A percentile compares a stretch with the other conserved stretches of the same genome.
phyloP scores from a whole-genome alignment of 1,140 invertebrate species.

The Drosophila kikkawai region DNA sequence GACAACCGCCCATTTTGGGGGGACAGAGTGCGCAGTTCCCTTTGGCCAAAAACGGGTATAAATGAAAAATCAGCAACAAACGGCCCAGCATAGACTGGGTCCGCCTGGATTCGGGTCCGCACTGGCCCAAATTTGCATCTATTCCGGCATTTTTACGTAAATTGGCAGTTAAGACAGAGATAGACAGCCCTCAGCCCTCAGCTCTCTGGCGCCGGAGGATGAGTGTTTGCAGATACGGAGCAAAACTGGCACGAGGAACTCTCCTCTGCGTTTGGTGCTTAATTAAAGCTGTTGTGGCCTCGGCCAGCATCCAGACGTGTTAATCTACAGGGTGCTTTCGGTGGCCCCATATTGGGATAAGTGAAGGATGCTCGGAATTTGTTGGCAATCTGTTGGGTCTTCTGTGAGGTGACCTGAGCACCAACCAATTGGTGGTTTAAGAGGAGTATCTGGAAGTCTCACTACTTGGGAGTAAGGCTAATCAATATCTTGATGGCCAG shows the following conservation, averaged over 20 bases:
- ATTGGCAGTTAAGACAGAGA: slow-evolving; percentile 70
- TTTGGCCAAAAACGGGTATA: slow-evolving; percentile 42
- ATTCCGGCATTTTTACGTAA: slow-evolving; percentile 68
- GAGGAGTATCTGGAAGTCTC: not conserved
- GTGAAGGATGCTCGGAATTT: slow-evolving; percentile 23
- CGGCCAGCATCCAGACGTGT: slow-evolving; percentile 27
- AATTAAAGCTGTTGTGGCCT: slow-evolving; percentile 49
- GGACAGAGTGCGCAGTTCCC: slow-evolving; percentile 1
- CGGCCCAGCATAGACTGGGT: slow-evolving; percentile 20
- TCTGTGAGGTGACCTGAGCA: not conserved
- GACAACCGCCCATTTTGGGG: slow-evolving; percentile 3
- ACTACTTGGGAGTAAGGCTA: not conserved
- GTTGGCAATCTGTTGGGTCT: slow-evolving; percentile 23
- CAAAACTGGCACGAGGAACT: slow-evolving; percentile 10
- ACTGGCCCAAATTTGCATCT: slow-evolving; percentile 54
- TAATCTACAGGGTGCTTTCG: slow-evolving; percentile 24
- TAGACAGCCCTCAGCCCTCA: slow-evolving; percentile 18
- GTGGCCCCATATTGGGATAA: slow-evolving; percentile 17
- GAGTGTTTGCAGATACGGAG: slow-evolving; percentile 7
- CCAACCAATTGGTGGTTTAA: slow-evolving; percentile 1
- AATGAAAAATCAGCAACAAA: slow-evolving; percentile 71
- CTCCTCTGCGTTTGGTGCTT: slow-evolving; percentile 26
- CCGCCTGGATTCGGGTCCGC: not conserved
- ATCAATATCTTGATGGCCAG: not conserved
- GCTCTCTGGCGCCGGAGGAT: slow-evolving; percentile 21